These are phyloP conservation scores for Grallaria varia DNA, from an alignment of 2,113 vertebrate genomes.

Conservation along the genomic window DNA sequence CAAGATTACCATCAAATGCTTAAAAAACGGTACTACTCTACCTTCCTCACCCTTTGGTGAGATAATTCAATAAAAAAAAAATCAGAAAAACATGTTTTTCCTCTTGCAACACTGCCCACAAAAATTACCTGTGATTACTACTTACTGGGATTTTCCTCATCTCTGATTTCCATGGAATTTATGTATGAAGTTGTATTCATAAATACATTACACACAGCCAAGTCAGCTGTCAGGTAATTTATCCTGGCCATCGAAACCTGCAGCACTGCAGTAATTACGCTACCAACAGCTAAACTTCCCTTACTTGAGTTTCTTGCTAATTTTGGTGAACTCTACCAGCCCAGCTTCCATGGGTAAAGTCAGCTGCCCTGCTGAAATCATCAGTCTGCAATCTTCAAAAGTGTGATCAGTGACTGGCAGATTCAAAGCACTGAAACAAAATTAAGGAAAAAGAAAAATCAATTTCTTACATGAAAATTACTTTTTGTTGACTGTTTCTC, in stretches of 20 bases:
- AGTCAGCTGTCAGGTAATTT: background rate
- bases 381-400: conserved; percentile 94
- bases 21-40: background rate
- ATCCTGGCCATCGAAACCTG: background rate
- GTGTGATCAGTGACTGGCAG: conserved; percentile 94
- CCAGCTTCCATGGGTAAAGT: conserved; percentile 97
- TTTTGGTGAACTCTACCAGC: conserved; percentile 97
- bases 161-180: background rate
- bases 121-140: background rate
- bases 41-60: background rate
- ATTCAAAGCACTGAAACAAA: conserved; percentile 78
- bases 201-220: background rate
- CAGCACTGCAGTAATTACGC: background rate
- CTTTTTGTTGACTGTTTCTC: background rate
- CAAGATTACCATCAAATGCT: background rate
- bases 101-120: background rate
- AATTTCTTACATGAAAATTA: background rate
- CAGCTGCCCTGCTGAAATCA: conserved; percentile 94
- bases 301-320: conserved; percentile 94
- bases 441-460: background rate
- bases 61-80: background rate
- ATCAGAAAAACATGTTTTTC: background rate
- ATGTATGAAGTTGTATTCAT: background rate
- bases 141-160: background rate
- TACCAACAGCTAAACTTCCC: background rate